Evolutionary conservation across 64 coral and sea anemone genomes (phyloP).

Genomic region (Catalaphyllia jardinei): DNA sequence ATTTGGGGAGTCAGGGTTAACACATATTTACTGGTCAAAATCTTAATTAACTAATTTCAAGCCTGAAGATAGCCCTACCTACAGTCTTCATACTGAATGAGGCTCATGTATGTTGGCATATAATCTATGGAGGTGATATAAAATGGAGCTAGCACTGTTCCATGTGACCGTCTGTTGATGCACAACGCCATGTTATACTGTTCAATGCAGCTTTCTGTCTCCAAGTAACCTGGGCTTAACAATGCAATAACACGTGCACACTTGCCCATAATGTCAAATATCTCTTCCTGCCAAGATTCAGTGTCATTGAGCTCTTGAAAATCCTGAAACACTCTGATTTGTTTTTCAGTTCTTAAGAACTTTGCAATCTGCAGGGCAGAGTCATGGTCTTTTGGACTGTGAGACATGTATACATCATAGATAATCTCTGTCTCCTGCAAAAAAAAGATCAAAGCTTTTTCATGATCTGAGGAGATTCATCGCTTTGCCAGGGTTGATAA

Average conservation of each 20-base stretch:
- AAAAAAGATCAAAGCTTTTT: neutral
- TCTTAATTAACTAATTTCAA: too few relatives aligned
- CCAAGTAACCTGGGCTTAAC: slow-evolving; percentile 72
- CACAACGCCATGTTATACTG: slow-evolving; percentile 97
- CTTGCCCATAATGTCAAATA: slow-evolving; percentile 76
- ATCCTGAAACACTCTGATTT: slow-evolving; percentile 64
- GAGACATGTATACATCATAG: slow-evolving; percentile 91
- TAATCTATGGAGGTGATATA: slow-evolving; percentile 64
- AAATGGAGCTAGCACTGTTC: slow-evolving; percentile 81
- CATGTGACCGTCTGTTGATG: slow-evolving; percentile 63
- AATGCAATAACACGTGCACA: slow-evolving; percentile 86
- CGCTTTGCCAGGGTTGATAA: too few relatives aligned
- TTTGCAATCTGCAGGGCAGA: slow-evolving; percentile 50
- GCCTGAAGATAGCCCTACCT: slow-evolving; percentile 41
- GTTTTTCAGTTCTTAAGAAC: slow-evolving; percentile 41
- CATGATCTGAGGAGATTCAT: too few relatives aligned
- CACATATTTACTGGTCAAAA: too few relatives aligned
- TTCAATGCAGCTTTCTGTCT: slow-evolving; percentile 72
- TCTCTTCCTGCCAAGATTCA: slow-evolving; percentile 91
- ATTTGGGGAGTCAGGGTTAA: too few relatives aligned
- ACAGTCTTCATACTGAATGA: slow-evolving; percentile 95
- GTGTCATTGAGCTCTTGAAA: slow-evolving; percentile 71
- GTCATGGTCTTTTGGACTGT: slow-evolving; percentile 71
- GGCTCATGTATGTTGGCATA: slow-evolving; percentile 91
- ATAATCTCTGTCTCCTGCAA: slow-evolving; percentile 10